phyloP scores from a whole-genome alignment of 2,888 invertebrate genomes.

The Coremacera marginata region DNA sequence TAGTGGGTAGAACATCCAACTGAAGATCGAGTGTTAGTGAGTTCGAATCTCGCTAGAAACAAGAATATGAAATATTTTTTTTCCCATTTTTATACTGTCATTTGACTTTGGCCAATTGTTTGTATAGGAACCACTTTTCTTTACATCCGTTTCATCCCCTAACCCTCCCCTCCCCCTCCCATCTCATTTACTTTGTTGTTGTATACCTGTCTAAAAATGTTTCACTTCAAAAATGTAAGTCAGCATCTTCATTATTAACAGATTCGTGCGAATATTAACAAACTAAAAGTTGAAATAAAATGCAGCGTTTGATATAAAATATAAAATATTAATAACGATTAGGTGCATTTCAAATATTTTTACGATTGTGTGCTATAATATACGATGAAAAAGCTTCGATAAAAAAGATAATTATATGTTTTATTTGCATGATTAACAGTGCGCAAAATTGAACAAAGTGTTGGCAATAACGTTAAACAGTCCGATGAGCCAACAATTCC shows the following conservation, averaged over 20 bases:
- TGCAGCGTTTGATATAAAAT: not conserved
- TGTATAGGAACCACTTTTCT: no score
- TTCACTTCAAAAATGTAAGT: not conserved
- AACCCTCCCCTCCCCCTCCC: no score
- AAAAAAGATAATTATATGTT: not conserved
- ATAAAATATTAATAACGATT: no score
- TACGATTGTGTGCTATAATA: not conserved
- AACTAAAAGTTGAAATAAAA: no score
- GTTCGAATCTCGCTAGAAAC: no score
- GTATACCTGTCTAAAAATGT: no score
- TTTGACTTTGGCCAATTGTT: no score
- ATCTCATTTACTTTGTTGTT: not conserved
- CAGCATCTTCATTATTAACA: not conserved
- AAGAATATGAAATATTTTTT: no score
- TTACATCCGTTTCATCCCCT: no score
- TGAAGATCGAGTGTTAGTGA: no score
- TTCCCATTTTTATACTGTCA: no score
- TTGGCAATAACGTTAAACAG: not conserved
- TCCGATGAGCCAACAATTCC: not conserved
- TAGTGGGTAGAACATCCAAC: no score
- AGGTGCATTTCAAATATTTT: not conserved
- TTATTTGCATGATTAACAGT: conserved; percentile 30
- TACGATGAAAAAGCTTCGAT: not conserved
- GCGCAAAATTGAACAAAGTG: conserved; percentile 6
- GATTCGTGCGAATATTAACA: not conserved